Evolutionary conservation across 2,888 invertebrate species (phyloP), one percentile per base, ranked within the genome.

Genomic region (Andrena trimmerana): DNA sequence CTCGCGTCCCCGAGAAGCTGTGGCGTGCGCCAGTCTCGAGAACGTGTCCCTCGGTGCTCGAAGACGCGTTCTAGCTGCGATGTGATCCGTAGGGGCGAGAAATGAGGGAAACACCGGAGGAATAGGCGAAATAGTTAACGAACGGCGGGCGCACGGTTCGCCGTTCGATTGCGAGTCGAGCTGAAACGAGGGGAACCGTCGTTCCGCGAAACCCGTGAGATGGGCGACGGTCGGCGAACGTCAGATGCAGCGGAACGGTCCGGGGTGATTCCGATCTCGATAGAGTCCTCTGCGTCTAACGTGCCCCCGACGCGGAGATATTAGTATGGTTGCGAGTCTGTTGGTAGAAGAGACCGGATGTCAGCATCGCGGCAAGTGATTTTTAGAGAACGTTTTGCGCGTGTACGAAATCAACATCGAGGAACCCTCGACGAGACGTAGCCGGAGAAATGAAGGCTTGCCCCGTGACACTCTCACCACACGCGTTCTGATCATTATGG

Each of bases 401-500:
- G 67, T 33, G 76, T 50, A 54, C 52, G 50, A 60, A 42, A 65
- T 48, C 52, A 20, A 27, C 10, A 13, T 36, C 65, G 48, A 59
- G 48, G 50, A 68, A 63, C 54, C 10, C 62, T 63, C 60, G 59
- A 63, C 75, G 75, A 16, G 73, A 67, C 60, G 24, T 54, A 31
- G 74, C 80, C 54, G 16, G 76, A 74, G 68, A 27, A 10, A 54
- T 71, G 73, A 77, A 82, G 72, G 79, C 81, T 85, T 74, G 85
- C 76, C 81, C 85, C 85, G 84, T 81, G 73, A 83, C 57, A 48
- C 27, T 67, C 52, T 81, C 75, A 84, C 77, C 84, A 81, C 74
- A 72, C 86, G 85, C 86, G 83, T 88, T 86, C 80, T 81, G 81
- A 88, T 86, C 84, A 83, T 83, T 87, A 83, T 85, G 83, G 81